Conservation (phyloP, 2,113 vertebrate genomes). For the Lepidothrix coronata region DNA sequence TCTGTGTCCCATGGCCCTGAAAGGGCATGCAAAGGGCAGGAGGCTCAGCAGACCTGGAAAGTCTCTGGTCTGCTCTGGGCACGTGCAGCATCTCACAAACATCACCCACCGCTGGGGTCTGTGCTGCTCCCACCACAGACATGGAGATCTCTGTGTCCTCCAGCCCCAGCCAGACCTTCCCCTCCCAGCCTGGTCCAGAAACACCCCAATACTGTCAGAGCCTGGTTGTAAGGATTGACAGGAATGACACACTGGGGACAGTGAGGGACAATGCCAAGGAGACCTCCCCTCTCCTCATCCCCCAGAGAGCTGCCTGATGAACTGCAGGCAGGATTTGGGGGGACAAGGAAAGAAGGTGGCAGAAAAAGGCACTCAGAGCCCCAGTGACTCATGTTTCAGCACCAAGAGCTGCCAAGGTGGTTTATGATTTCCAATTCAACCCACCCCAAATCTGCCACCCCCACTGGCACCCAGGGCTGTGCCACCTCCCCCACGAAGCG, state of each 20-base stretch:
- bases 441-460: background rate
- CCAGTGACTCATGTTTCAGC: background rate
- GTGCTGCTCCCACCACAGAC: accelerated
- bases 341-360: background rate
- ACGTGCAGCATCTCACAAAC: background rate
- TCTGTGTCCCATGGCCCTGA: background rate
- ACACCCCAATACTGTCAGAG: background rate
- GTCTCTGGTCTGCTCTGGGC: background rate
- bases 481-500: background rate
- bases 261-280: background rate
- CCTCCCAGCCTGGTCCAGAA: background rate
- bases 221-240: background rate
- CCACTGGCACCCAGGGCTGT: background rate
- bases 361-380: background rate
- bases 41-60: background rate
- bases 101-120: accelerated
- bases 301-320: background rate
- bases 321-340: background rate
- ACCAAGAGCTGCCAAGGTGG: background rate
- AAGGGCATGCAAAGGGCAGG: background rate
- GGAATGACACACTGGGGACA: background rate
- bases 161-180: background rate
- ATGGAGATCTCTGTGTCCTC: accelerated
- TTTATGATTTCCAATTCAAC: background rate
- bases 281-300: background rate